phyloP scores from a whole-genome alignment of 2,888 invertebrate species.

The Bombyx huttoni region DNA sequence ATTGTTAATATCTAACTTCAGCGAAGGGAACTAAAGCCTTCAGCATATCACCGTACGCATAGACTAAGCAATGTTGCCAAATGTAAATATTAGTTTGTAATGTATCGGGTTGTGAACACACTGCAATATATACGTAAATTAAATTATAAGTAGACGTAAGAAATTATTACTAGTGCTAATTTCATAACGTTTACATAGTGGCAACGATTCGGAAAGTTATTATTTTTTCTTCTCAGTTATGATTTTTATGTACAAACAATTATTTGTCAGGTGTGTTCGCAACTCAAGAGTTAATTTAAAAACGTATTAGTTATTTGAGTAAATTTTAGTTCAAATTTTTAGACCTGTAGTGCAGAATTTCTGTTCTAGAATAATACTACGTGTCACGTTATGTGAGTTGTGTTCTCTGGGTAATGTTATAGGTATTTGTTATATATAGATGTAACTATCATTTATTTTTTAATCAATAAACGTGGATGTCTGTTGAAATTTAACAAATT shows the following conservation, averaged over 20 bases:
- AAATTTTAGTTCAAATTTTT: slow-evolving; percentile 23
- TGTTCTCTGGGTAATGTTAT: slow-evolving; percentile 7
- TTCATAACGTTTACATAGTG: too few species aligned
- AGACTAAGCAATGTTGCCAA: slow-evolving; percentile 66
- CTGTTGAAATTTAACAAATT: slow-evolving; percentile 67
- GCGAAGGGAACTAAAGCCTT: slow-evolving; percentile 21
- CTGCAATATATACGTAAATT: slow-evolving; percentile 1
- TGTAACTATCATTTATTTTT: slow-evolving; percentile 15
- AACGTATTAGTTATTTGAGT: slow-evolving; percentile 20
- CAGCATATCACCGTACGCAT: slow-evolving; percentile 60
- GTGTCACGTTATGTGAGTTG: slow-evolving; percentile 27
- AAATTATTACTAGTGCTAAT: not conserved
- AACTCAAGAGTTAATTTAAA: slow-evolving; percentile 28
- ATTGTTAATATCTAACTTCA: not conserved
- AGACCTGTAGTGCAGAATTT: slow-evolving; percentile 25
- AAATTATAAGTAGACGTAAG: not conserved
- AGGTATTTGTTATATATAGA: not conserved
- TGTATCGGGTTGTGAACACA: slow-evolving; percentile 45
- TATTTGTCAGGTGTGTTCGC: slow-evolving; percentile 28
- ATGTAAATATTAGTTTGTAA: slow-evolving; percentile 48
- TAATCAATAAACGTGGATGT: slow-evolving; percentile 54
- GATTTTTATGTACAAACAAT: too few species aligned
- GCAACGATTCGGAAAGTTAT: too few species aligned
- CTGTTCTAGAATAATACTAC: slow-evolving; percentile 17
- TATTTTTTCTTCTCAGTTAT: too few species aligned